A percentile compares a stretch with the other conserved stretches of the same genome.
phyloP scores from a whole-genome alignment of 2,888 invertebrate species.

The Colostygia pectinataria region DNA sequence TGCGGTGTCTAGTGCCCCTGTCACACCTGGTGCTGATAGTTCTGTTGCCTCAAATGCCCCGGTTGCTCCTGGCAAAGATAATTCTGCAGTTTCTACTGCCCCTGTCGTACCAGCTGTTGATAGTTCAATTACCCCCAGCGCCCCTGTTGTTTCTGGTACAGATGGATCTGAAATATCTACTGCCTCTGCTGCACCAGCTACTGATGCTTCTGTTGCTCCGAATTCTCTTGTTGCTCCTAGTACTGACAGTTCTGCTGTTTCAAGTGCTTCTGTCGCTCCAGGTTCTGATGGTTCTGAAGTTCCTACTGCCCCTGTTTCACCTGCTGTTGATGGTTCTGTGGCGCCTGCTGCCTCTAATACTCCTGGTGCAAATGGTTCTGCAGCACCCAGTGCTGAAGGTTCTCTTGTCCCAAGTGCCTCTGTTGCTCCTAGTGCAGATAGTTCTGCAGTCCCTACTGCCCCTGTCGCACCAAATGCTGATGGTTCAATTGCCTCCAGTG shows the following conservation, averaged over 20 bases:
- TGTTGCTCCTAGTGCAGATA: slow-evolving; percentile 2
- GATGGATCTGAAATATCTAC: slow-evolving; percentile 1
- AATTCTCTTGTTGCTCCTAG: slow-evolving; percentile 8
- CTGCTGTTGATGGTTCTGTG: neutral
- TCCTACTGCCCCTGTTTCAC: neutral
- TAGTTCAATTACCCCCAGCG: neutral
- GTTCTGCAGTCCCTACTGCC: neutral
- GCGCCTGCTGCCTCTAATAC: neutral
- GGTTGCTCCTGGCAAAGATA: neutral
- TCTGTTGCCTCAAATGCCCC: slow-evolving; percentile 2
- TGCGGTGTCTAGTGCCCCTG: slow-evolving; percentile 1
- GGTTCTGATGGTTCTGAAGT: neutral
- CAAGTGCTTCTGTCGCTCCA: neutral
- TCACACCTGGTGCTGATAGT: slow-evolving; percentile 5
- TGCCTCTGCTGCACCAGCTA: slow-evolving; percentile 6
- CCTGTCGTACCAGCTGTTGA: slow-evolving; percentile 9
- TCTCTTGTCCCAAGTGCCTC: slow-evolving; percentile 1
- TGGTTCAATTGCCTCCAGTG: no score
- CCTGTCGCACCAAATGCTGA: neutral
- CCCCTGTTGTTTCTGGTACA: slow-evolving; percentile 2
- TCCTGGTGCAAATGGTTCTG: slow-evolving; percentile 7
- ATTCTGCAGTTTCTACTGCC: neutral
- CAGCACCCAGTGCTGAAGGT: neutral
- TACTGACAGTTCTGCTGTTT: slow-evolving; percentile 6
- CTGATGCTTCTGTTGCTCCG: neutral